Evolutionary conservation across 2,797 vertebrate species (phyloP).

Genomic region (Odontamblyopus rebecca): DNA sequence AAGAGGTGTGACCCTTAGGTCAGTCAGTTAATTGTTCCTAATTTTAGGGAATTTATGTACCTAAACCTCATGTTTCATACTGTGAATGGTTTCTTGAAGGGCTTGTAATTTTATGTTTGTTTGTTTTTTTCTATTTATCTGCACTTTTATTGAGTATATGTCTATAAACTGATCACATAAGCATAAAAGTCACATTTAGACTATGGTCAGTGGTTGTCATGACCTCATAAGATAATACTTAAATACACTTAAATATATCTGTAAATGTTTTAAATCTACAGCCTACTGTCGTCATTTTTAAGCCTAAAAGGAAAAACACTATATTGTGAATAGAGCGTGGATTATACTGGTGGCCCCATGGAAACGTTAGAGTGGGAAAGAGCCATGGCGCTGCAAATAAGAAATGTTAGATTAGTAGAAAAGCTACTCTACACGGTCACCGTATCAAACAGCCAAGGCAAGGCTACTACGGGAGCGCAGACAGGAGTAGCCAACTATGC

Average conservation of each 20-base stretch:
- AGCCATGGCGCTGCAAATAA: too few species aligned
- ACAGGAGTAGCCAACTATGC: too few species aligned
- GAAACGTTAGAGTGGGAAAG: too few species aligned
- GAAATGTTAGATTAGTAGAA: too few species aligned
- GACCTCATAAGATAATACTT: background rate
- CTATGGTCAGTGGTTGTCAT: background rate
- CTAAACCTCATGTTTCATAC: slow-evolving; percentile 16
- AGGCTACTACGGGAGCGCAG: too few species aligned
- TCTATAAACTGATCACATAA: slow-evolving; percentile 13
- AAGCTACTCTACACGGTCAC: too few species aligned
- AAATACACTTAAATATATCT: background rate
- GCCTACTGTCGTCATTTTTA: too few species aligned
- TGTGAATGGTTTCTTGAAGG: slow-evolving; percentile 24
- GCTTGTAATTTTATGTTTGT: slow-evolving; percentile 15
- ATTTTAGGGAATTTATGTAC: slow-evolving; percentile 3
- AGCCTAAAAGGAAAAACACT: too few species aligned
- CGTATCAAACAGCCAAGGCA: too few species aligned
- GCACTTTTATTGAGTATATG: slow-evolving; percentile 15
- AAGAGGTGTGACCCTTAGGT: slow-evolving; percentile 7
- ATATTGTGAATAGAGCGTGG: too few species aligned
- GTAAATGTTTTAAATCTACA: too few species aligned
- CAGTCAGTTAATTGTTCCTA: slow-evolving; percentile 5
- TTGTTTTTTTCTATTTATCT: slow-evolving; percentile 15
- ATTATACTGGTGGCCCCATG: too few species aligned
- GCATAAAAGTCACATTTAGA: slow-evolving; percentile 1